Evolutionary conservation across 2,888 invertebrate genomes (phyloP).

Genomic region (Drosophila niveifrons): DNA sequence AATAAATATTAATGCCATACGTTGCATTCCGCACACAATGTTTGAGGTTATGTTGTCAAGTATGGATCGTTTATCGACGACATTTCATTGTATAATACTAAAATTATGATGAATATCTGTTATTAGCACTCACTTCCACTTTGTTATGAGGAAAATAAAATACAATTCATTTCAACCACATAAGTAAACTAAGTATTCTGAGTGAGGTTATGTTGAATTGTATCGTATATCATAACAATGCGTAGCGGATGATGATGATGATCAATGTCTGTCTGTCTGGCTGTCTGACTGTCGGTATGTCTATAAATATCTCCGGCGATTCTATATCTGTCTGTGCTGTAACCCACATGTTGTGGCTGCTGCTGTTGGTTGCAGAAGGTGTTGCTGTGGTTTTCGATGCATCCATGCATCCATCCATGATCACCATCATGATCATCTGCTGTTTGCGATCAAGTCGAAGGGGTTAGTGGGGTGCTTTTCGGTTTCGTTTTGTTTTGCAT

Average conservation of each 20-base stretch:
- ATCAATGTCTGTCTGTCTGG: neutral
- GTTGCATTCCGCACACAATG: neutral
- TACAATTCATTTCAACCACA: no score
- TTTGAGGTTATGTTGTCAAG: neutral
- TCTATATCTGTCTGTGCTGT: constrained; percentile 13
- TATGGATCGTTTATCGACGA: neutral
- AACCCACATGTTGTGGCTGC: constrained; percentile 16
- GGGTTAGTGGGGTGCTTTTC: constrained; percentile 5
- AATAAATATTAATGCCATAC: neutral
- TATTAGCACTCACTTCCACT: no score
- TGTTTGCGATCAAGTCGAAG: neutral
- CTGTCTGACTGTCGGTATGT: neutral
- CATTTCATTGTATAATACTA: neutral
- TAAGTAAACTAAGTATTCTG: neutral
- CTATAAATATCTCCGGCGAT: neutral
- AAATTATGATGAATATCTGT: no score
- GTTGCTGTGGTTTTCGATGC: constrained; percentile 14
- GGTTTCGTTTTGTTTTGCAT: constrained; percentile 33
- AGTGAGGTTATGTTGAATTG: constrained; percentile 2
- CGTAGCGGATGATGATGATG: neutral
- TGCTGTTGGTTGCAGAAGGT: constrained; percentile 12
- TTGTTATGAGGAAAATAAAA: no score
- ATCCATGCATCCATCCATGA: constrained; percentile 8
- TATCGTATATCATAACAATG: constrained; percentile 4
- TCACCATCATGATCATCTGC: constrained; percentile 3